Conservation (phyloP, 2,888 invertebrate species). For the Aromia moschata region DNA sequence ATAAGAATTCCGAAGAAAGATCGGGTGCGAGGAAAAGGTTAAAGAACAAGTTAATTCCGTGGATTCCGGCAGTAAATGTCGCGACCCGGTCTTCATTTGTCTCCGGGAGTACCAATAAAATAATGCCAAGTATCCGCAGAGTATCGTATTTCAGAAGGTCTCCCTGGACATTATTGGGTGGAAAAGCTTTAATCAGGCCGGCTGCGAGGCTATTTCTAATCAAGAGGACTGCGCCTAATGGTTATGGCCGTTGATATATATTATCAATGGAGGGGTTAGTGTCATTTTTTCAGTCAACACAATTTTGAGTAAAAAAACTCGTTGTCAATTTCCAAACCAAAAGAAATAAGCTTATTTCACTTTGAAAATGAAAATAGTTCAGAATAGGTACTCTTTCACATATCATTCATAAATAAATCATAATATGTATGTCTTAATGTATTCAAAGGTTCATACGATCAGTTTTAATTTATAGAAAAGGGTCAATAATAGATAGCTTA, state of each 20-base stretch:
- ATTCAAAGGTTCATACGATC: too few relatives aligned
- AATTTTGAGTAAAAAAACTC: too few relatives aligned
- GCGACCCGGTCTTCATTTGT: conserved; percentile 64
- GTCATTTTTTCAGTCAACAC: too few relatives aligned
- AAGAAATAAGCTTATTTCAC: too few relatives aligned
- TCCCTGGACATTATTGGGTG: conserved; percentile 59
- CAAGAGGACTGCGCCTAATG: conserved; percentile 60
- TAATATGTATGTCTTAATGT: too few relatives aligned
- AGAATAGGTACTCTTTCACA: too few relatives aligned
- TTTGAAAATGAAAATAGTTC: too few relatives aligned
- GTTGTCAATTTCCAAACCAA: too few relatives aligned
- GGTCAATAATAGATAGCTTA: too few relatives aligned
- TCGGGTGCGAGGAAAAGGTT: conserved; percentile 15
- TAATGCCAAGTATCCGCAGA: conserved; percentile 60
- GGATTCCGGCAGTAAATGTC: conserved; percentile 60
- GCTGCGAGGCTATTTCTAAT: conserved; percentile 60
- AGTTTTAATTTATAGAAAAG: too few relatives aligned
- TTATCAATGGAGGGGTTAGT: too few relatives aligned
- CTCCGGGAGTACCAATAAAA: conserved; percentile 63
- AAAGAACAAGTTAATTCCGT: conserved; percentile 26
- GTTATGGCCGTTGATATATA: conserved; percentile 37
- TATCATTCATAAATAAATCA: too few relatives aligned
- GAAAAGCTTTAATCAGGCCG: conserved; percentile 57
- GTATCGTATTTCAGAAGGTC: conserved; percentile 53
- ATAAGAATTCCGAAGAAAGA: neutral